phyloP scores from a whole-genome alignment of 2,888 invertebrate genomes.

The Leptinotarsa tumamoca region DNA sequence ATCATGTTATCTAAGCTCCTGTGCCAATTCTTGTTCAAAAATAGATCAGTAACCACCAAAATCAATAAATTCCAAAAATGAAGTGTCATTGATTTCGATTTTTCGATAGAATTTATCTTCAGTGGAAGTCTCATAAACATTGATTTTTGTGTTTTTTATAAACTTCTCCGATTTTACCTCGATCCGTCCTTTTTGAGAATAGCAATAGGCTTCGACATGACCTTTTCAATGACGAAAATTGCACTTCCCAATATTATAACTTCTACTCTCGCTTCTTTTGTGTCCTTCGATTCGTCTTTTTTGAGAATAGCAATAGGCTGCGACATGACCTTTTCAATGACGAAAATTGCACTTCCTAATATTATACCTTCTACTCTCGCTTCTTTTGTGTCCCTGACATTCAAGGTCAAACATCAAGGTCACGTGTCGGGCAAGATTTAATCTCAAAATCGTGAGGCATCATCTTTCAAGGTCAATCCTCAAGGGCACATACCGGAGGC shows the following conservation, averaged over 20 bases:
- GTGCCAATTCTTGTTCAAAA: neutral
- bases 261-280: neutral
- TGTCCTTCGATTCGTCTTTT: neutral
- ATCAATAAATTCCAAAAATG: neutral
- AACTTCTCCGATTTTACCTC: neutral
- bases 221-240: conserved; percentile 6
- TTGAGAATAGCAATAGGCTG: neutral
- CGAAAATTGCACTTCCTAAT: neutral
- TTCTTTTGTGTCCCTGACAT: neutral
- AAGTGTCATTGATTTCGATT: too few relatives aligned
- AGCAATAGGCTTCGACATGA: neutral
- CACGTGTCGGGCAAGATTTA: too few relatives aligned
- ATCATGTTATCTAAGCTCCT: neutral
- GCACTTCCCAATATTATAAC: neutral
- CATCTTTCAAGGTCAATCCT: too few relatives aligned
- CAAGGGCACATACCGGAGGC: too few relatives aligned
- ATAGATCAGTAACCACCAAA: neutral
- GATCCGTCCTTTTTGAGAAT: neutral
- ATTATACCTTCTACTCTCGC: neutral
- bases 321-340: neutral
- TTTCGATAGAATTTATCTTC: neutral
- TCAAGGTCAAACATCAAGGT: too few relatives aligned
- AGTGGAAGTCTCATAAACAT: neutral
- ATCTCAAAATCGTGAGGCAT: too few relatives aligned
- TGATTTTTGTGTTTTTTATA: neutral